Evolutionary conservation across 2,888 invertebrate genomes (phyloP).

Genomic region (Erannis defoliaria): DNA sequence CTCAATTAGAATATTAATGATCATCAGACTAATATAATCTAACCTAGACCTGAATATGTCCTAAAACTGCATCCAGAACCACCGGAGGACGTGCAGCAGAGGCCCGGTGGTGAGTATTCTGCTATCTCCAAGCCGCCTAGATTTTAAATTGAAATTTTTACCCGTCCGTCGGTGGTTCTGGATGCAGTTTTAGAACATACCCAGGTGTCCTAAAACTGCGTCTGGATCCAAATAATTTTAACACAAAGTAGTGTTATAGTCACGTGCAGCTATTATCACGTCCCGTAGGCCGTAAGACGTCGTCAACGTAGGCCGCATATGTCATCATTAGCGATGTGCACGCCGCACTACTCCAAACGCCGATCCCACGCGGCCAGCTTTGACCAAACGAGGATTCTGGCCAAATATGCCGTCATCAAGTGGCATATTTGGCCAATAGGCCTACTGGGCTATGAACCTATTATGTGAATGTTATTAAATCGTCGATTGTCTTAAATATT

Average conservation of each 20-base stretch:
- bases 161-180: too few relatives aligned
- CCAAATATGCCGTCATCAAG: slow-evolving; percentile 13
- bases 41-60: too few relatives aligned
- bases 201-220: too few relatives aligned
- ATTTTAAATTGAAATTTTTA: too few relatives aligned
- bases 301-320: slow-evolving; percentile 19
- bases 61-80: too few relatives aligned
- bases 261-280: slow-evolving; percentile 12
- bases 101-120: too few relatives aligned
- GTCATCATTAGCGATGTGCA: slow-evolving; percentile 28
- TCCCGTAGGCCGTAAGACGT: slow-evolving; percentile 18
- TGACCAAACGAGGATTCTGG: slow-evolving; percentile 11
- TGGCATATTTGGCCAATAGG: slow-evolving; percentile 16
- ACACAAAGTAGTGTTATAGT: not conserved
- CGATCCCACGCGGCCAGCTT: slow-evolving; percentile 31
- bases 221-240: too few relatives aligned
- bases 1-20: too few relatives aligned
- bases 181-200: too few relatives aligned
- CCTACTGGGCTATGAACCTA: slow-evolving; percentile 16
- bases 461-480: slow-evolving; percentile 17
- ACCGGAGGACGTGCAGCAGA: too few relatives aligned
- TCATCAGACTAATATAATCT: too few relatives aligned
- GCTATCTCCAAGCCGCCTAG: too few relatives aligned
- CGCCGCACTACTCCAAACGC: slow-evolving; percentile 29
- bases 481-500: slow-evolving; percentile 7